These are phyloP conservation scores for Solea solea DNA, from an alignment of 2,113 vertebrate genomes.

Conservation along the genomic window DNA sequence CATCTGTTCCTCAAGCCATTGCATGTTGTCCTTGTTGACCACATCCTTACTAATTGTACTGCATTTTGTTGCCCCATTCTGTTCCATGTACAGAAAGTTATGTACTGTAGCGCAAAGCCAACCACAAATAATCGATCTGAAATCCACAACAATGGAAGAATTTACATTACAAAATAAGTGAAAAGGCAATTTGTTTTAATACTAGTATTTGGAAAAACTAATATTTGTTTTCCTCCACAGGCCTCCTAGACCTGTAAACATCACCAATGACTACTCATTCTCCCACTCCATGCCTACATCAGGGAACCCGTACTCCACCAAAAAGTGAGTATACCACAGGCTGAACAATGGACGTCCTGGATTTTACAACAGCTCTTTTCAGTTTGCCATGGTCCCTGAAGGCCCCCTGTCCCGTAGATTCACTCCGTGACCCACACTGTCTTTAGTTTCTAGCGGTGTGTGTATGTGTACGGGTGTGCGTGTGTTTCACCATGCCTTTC, in stretches of 20 bases:
- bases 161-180: background rate
- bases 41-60: background rate
- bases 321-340: constrained; percentile 87
- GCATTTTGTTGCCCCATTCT: constrained; percentile 4
- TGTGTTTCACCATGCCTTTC: constrained; percentile 9
- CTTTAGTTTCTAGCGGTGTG: constrained; percentile 32
- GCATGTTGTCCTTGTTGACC: constrained; percentile 32
- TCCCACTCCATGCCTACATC: constrained; percentile 96
- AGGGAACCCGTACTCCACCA: constrained; percentile 97
- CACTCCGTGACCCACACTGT: constrained; percentile 42
- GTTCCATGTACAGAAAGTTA: background rate
- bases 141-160: background rate
- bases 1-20: constrained; percentile 2
- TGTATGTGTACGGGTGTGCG: too few species aligned
- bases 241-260: constrained; percentile 95
- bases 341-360: constrained; percentile 55
- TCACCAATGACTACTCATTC: constrained; percentile 92
- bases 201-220: background rate
- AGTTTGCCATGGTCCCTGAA: constrained; percentile 38
- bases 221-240: constrained; percentile 73
- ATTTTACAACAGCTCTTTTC: constrained; percentile 50
- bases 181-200: background rate
- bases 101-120: background rate
- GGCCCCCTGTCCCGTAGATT: constrained; percentile 19
- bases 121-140: background rate